Conservation (phyloP, 2,797 vertebrate species). For the Rhodeus uyekii region DNA sequence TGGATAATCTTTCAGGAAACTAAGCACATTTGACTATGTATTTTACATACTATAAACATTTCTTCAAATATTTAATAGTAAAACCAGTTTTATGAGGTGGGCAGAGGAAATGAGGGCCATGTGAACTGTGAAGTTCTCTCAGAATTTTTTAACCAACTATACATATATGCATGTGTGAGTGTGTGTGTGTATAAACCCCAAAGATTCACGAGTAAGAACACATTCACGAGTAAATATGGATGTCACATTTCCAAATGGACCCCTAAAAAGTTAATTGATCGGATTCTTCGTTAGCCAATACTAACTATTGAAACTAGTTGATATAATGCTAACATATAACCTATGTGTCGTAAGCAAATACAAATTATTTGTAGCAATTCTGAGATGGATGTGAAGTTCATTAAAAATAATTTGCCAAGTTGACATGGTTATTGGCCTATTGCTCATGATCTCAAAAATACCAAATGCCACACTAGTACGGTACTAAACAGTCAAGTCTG, state of each 20-base stretch:
- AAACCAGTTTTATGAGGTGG: neutral
- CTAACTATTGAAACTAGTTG: neutral
- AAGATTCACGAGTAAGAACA: neutral
- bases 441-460: neutral
- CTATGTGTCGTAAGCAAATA: neutral
- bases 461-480: neutral
- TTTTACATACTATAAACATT: neutral
- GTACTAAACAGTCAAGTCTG: neutral
- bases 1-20: neutral
- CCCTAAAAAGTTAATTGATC: neutral
- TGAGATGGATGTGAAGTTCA: too few relatives aligned
- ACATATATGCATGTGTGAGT: too few relatives aligned
- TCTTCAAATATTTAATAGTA: neutral
- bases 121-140: neutral
- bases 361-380: neutral
- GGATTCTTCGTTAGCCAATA: neutral
- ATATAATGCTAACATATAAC: neutral
- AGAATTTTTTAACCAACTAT: neutral
- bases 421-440: neutral
- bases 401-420: too few relatives aligned
- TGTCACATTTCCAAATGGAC: neutral
- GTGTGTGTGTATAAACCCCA: too few relatives aligned
- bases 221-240: neutral
- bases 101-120: neutral
- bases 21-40: neutral